Evolutionary conservation across 2,797 vertebrate species (phyloP), one percentile per base, ranked within the genome.

Genomic region (Myripristis jacobus): DNA sequence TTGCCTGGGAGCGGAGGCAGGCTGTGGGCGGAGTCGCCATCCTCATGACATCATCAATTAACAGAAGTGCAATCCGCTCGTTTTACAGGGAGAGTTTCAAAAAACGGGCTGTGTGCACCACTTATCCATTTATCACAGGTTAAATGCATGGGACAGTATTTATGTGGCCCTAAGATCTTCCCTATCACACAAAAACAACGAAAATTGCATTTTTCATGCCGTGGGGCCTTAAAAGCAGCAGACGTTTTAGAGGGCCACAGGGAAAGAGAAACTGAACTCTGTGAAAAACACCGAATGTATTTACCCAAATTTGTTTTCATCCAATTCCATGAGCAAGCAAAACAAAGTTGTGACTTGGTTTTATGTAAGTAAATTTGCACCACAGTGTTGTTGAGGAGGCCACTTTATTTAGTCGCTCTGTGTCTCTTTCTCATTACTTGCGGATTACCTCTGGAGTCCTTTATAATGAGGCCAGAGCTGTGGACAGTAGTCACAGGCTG

Each of bases 361-460:
- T 73, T 1, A 18, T 46, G 81, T 53, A 61, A 69, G 59, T 48
- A 70, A 16, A 84, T 82, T 31, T 77, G 58, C 34, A n/a, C 25
- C 0, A 18, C 47, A 21, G 19, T 41, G 67, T 61, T 62, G 60
- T 65, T 24, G 54, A 72, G 73, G 66, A 70, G 70, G 53, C 31
- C 66, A 75, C 80, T 83, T 82, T 57, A 77, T 87, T 86, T 52
- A 58, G 62, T 48, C 36, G 34, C 43, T 53, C 73, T 80, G 68
- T 69, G 79, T 75, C 79, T 29, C 56, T 78, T 87, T 80, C 78
- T 86, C 87, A 89, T 89, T 90, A 85, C 75, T 56, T 55, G 67
- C 24, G 38, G 87, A 90, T 89, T 85, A 87, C 74, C 77, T 80
- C 76, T 55, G 0, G 58, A 83, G 80, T 72, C 80, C 36, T 72